These are phyloP conservation scores for Drosophila pallidifrons DNA, from an alignment of 1,140 invertebrate species.

Conservation along the genomic window DNA sequence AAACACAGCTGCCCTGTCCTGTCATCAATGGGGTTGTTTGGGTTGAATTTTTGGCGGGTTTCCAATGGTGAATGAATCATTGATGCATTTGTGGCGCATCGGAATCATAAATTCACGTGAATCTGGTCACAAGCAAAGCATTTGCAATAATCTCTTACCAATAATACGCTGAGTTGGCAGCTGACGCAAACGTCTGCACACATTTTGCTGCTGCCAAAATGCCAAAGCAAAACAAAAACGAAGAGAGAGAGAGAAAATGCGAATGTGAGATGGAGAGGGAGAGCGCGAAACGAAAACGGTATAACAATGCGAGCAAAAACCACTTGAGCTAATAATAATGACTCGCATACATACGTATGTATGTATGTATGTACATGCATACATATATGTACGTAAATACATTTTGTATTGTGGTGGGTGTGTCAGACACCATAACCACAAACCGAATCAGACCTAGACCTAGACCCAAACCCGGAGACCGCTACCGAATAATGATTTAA, in stretches of 20 bases:
- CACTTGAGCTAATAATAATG: conserved; percentile 29
- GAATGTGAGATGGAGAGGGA: background rate
- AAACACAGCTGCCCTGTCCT: conserved; percentile 25
- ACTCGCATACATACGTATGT: background rate
- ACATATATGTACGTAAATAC: background rate
- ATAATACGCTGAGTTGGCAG: conserved; percentile 38
- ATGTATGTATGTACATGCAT: background rate
- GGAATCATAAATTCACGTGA: conserved; percentile 9
- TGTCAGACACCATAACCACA: conserved; percentile 9
- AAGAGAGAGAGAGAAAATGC: background rate
- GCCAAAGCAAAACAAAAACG: conserved; percentile 38
- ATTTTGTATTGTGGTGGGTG: conserved; percentile 28
- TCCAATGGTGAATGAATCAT: conserved; percentile 9
- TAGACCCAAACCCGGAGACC: background rate
- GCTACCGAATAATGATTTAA: background rate
- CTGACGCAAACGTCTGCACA: conserved; percentile 12
- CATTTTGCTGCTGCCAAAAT: conserved; percentile 19
- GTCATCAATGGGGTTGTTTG: conserved; percentile 21
- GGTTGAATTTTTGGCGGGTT: conserved; percentile 25
- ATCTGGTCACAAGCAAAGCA: conserved; percentile 3
- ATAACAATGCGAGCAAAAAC: conserved; percentile 14
- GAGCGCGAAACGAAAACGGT: background rate
- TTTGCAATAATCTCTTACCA: background rate
- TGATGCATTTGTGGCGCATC: background rate
- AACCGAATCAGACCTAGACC: background rate